phyloP scores from a whole-genome alignment of 1,140 invertebrate species.

The Ylistrum balloti region DNA sequence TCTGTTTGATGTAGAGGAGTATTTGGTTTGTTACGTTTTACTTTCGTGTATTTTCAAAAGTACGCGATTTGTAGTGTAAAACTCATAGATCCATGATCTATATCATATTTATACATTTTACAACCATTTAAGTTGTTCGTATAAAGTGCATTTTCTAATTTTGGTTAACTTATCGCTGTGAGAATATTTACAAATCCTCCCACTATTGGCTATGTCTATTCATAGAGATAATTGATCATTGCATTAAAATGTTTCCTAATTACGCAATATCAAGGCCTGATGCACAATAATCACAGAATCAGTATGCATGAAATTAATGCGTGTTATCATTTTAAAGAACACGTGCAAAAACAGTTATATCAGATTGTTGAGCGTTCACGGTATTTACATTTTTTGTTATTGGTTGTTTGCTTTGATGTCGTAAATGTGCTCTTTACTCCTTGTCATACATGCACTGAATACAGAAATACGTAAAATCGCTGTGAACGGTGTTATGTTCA shows the following conservation, averaged over 20 bases:
- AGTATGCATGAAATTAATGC: not conserved
- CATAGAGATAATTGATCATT: not conserved
- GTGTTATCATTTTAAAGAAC: not conserved
- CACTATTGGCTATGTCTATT: not conserved
- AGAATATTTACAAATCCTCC: not conserved
- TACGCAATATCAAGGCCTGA: not conserved
- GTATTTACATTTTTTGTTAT: not conserved
- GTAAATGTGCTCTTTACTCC: not conserved
- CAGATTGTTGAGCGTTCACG: not conserved
- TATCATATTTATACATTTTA: no score
- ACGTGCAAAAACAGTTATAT: not conserved
- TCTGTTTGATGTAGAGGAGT: no score
- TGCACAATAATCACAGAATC: not conserved
- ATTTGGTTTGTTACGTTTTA: no score
- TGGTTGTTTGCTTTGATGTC: not conserved
- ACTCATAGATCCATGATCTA: no score
- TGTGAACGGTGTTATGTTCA: not conserved
- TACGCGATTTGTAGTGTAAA: no score
- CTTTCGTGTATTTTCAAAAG: no score
- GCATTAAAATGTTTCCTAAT: not conserved
- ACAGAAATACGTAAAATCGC: not conserved
- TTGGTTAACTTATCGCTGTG: not conserved
- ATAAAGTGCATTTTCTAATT: no score
- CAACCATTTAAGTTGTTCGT: no score
- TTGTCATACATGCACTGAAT: not conserved